Conservation (phyloP, 2,888 invertebrate genomes). For the Icerya purchasi region DNA sequence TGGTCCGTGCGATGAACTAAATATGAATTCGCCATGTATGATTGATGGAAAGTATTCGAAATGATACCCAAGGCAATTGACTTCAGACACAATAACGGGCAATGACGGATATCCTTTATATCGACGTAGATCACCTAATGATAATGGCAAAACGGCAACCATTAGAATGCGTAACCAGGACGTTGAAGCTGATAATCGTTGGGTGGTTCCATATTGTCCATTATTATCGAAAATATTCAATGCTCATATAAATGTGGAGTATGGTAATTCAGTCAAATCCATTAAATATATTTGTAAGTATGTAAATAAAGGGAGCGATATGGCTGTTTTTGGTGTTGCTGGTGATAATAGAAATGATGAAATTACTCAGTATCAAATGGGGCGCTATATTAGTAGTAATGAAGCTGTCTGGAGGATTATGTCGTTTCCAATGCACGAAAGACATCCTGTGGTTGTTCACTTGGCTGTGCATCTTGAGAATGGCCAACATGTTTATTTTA, state of each 20-base stretch:
- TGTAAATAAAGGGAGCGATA: too few species aligned
- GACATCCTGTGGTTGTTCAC: too few species aligned
- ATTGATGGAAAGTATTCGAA: constrained; percentile 19
- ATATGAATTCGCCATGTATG: constrained; percentile 20
- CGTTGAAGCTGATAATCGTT: constrained; percentile 17
- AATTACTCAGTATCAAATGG: too few species aligned
- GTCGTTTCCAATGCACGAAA: too few species aligned
- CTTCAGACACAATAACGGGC: constrained; percentile 20
- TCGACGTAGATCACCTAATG: constrained; percentile 16
- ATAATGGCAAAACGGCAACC: constrained; percentile 21
- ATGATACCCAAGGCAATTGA: constrained; percentile 18
- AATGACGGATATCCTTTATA: constrained; percentile 23
- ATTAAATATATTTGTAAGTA: constrained; percentile 25
- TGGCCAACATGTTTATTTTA: too few species aligned
- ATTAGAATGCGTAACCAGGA: constrained; percentile 14
- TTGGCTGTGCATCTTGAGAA: too few species aligned
- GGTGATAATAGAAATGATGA: too few species aligned
- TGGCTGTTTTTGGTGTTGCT: too few species aligned
- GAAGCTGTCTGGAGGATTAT: too few species aligned
- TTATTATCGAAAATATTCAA: too few species aligned
- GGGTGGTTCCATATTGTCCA: constrained; percentile 17
- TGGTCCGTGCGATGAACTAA: constrained; percentile 19
- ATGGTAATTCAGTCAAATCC: constrained; percentile 25
- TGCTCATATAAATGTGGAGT: constrained; percentile 21
- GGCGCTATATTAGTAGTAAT: too few species aligned